These are phyloP conservation scores for Hemibates koningsi DNA, from an alignment of 2,113 vertebrate species.

Conservation along the genomic window DNA sequence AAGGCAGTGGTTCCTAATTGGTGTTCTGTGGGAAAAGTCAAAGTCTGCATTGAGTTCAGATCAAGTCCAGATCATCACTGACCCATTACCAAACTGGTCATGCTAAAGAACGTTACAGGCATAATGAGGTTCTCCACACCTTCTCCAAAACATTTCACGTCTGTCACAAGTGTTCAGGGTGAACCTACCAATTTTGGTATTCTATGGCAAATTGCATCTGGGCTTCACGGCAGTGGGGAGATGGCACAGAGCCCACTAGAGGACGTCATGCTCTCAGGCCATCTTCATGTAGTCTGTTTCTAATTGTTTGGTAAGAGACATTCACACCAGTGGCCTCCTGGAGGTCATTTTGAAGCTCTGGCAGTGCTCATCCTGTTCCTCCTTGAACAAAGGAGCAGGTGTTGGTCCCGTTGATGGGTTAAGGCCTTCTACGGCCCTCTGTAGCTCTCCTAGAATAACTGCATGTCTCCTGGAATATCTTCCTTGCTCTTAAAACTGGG, in stretches of 20 bases:
- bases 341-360: neutral
- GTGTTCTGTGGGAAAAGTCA: neutral
- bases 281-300: neutral
- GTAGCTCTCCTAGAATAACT: neutral
- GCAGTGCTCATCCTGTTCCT: neutral
- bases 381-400: neutral
- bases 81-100: neutral
- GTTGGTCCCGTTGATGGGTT: neutral
- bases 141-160: neutral
- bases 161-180: neutral
- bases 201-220: neutral
- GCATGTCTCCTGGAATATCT: neutral
- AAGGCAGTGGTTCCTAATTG: neutral
- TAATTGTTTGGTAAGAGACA: neutral
- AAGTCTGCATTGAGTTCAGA: neutral
- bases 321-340: neutral
- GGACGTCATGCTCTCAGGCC: neutral
- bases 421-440: neutral
- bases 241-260: neutral
- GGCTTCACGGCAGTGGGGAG: neutral
- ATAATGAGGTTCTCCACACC: neutral
- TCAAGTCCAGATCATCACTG: neutral
- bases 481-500: neutral
- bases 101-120: neutral
- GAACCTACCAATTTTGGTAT: neutral